phyloP scores from a whole-genome alignment of 2,888 invertebrate species.

The Lymantria monacha region DNA sequence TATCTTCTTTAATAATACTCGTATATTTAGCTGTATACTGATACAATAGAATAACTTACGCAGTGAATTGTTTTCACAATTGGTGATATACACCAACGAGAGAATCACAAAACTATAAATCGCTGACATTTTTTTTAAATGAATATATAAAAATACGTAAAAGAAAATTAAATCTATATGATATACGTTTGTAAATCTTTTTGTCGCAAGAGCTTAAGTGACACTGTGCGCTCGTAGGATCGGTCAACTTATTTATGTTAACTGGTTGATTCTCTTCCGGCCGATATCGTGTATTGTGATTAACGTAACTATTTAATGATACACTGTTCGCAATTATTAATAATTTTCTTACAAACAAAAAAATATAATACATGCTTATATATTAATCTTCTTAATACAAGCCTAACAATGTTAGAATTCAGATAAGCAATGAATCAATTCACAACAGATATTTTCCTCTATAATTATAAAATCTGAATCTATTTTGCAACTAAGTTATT shows the following conservation, averaged over 20 bases:
- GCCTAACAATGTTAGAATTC: neutral
- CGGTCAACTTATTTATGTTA: conserved; percentile 56
- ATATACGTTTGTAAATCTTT: conserved; percentile 25
- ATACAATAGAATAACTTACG: conserved; percentile 50
- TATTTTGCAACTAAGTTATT: too few relatives aligned
- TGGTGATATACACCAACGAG: conserved; percentile 35
- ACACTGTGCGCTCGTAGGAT: conserved; percentile 48
- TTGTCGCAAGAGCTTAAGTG: conserved; percentile 49
- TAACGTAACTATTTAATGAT: conserved; percentile 19
- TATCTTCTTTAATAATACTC: too few relatives aligned
- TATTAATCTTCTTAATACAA: neutral
- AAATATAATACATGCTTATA: conserved; percentile 6
- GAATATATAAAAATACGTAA: conserved; percentile 5
- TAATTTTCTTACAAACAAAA: conserved; percentile 13
- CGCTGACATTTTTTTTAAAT: conserved; percentile 44
- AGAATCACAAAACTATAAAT: conserved; percentile 47
- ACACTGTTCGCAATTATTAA: conserved; percentile 12
- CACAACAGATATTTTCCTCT: too few relatives aligned
- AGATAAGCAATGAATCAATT: too few relatives aligned
- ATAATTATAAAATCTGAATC: too few relatives aligned
- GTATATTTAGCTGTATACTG: too few relatives aligned
- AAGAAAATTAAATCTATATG: conserved; percentile 7
- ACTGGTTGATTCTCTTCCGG: conserved; percentile 29
- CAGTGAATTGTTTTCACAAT: conserved; percentile 45
- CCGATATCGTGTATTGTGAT: conserved; percentile 16